phyloP scores from a whole-genome alignment of 2,797 vertebrate genomes.

The Tiaroga cobitis region DNA sequence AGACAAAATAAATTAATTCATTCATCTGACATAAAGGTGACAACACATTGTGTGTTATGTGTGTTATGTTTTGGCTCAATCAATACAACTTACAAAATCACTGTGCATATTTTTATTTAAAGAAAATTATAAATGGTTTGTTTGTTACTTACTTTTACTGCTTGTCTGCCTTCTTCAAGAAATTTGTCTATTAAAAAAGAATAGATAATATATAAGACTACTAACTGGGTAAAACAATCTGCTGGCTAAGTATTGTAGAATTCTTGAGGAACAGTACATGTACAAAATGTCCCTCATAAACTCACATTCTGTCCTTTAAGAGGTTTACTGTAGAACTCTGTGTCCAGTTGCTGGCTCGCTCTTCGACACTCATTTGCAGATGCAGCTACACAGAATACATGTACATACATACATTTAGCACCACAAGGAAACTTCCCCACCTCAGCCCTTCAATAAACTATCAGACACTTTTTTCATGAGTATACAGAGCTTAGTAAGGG shows the following conservation, averaged over 20 bases:
- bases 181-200: slow-evolving; percentile 61
- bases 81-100: neutral
- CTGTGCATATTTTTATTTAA: neutral
- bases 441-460: neutral
- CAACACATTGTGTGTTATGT: neutral
- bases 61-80: neutral
- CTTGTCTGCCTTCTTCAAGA: slow-evolving; percentile 70
- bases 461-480: neutral
- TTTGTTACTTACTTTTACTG: slow-evolving; percentile 62
- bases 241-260: neutral
- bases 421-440: neutral
- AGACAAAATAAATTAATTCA: neutral
- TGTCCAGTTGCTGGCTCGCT: slow-evolving; percentile 60
- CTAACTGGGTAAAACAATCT: slow-evolving; percentile 13
- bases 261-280: slow-evolving; percentile 4
- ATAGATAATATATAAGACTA: slow-evolving; percentile 1
- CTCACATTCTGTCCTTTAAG: slow-evolving; percentile 74
- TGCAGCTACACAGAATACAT: slow-evolving; percentile 60
- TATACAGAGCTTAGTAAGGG: neutral
- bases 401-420: neutral
- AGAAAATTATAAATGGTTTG: neutral
- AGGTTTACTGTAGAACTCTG: slow-evolving; percentile 75
- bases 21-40: neutral
- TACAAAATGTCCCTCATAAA: slow-evolving; percentile 41
- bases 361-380: slow-evolving; percentile 57